Percentiles rank a stretch among this genome's conserved stretches.
Evolutionary conservation across 2,113 vertebrate species (phyloP).

Genomic region (Talpa occidentalis): DNA sequence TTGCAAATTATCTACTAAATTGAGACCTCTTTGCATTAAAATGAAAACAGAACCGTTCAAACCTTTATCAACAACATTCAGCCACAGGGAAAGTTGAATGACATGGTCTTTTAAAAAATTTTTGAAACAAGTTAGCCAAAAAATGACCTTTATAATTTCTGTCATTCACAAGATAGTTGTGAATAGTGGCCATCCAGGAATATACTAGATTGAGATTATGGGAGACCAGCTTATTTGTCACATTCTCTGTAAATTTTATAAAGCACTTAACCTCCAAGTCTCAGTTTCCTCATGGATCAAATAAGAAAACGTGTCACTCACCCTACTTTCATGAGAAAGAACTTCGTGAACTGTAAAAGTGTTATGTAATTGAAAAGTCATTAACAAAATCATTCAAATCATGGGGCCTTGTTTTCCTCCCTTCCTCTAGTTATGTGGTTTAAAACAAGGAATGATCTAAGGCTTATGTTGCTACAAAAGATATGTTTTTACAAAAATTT

Average conservation of each 20-base stretch:
- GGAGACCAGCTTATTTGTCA: not conserved
- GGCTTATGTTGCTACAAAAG: conserved; percentile 56
- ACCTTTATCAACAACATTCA: not conserved
- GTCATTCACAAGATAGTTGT: not conserved
- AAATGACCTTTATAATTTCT: not conserved
- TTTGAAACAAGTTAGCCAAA: not conserved
- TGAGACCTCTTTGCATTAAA: not conserved
- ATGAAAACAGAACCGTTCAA: not conserved
- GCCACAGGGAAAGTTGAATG: not conserved
- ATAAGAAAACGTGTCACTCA: conserved; percentile 26
- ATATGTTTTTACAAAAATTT: conserved; percentile 54
- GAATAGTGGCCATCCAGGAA: not conserved
- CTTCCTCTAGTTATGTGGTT: not conserved
- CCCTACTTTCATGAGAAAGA: not conserved
- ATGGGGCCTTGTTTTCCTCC: not conserved
- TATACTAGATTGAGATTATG: not conserved
- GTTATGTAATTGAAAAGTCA: conserved; percentile 25
- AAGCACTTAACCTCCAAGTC: not conserved
- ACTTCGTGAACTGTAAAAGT: conserved; percentile 8
- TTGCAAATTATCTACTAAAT: not conserved
- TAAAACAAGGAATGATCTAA: conserved; percentile 54
- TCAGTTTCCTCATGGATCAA: not conserved
- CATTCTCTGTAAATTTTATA: conserved; percentile 26
- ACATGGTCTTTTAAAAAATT: not conserved
- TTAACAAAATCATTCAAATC: conserved; percentile 1